Conservation (phyloP, 2,113 vertebrate genomes). For the Coregonus clupeaformis region DNA sequence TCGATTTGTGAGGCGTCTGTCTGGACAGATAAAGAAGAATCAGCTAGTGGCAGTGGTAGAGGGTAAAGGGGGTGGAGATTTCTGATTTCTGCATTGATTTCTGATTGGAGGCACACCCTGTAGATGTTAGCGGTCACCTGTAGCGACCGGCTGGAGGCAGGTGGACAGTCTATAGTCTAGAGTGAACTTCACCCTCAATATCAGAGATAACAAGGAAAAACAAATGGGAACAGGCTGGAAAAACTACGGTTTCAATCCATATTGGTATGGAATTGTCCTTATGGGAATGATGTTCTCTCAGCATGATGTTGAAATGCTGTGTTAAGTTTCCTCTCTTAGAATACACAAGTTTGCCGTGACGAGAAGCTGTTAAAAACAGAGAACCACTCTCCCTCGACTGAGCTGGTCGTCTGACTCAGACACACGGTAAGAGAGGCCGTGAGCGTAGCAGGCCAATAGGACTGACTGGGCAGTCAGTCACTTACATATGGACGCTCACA, state of each 20-base stretch:
- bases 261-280: too few relatives aligned
- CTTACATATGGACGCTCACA: constrained; percentile 31
- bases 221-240: too few relatives aligned
- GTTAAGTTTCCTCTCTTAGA: too few relatives aligned
- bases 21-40: constrained; percentile 44
- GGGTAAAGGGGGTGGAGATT: constrained; percentile 33
- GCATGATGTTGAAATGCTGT: too few relatives aligned
- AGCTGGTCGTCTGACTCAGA: constrained; percentile 14
- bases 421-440: constrained; percentile 27
- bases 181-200: background rate
- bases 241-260: too few relatives aligned
- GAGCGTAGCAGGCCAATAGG: constrained; percentile 31
- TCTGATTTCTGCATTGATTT: constrained; percentile 60
- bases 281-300: too few relatives aligned
- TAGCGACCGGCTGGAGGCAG: background rate
- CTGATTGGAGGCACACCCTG: constrained; percentile 38
- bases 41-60: constrained; percentile 27
- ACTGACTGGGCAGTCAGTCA: constrained; percentile 53
- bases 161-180: too few relatives aligned
- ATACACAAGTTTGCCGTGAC: too few relatives aligned
- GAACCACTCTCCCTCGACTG: too few relatives aligned
- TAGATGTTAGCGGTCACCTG: constrained; percentile 4
- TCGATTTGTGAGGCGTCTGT: constrained; percentile 27
- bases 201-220: background rate
- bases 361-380: too few relatives aligned